Evolutionary conservation across 2,888 invertebrate species (phyloP).

Genomic region (Balanococcus diminutus): DNA sequence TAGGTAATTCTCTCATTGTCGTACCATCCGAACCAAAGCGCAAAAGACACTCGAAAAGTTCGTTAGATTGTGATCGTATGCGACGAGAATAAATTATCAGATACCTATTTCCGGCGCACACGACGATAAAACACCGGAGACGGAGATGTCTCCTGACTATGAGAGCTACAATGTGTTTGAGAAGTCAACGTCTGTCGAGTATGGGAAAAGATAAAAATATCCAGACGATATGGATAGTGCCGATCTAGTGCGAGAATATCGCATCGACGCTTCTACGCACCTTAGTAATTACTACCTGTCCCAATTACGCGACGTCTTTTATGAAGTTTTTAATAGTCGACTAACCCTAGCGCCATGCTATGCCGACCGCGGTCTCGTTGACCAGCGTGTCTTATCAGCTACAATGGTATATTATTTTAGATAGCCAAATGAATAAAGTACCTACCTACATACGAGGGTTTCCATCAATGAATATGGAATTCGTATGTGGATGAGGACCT

Average conservation of each 20-base stretch:
- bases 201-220: neutral
- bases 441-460: neutral
- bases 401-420: neutral
- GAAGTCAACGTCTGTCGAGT: neutral
- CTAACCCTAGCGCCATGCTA: too few relatives aligned
- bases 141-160: neutral
- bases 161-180: neutral
- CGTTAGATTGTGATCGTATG: neutral
- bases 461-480: slow-evolving; percentile 50
- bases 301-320: neutral
- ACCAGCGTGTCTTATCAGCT: neutral
- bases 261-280: neutral
- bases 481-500: slow-evolving; percentile 33
- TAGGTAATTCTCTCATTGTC: too few relatives aligned
- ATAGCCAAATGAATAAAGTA: neutral
- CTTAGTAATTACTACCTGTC: neutral
- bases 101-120: neutral
- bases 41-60: neutral
- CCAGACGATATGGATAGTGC: neutral
- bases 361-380: neutral
- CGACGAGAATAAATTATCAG: neutral
- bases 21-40: neutral
- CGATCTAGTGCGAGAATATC: neutral
- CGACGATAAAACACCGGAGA: neutral
- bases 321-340: neutral